Conservation (phyloP, 2,113 vertebrate genomes). For the Xyliphius kryptos region DNA sequence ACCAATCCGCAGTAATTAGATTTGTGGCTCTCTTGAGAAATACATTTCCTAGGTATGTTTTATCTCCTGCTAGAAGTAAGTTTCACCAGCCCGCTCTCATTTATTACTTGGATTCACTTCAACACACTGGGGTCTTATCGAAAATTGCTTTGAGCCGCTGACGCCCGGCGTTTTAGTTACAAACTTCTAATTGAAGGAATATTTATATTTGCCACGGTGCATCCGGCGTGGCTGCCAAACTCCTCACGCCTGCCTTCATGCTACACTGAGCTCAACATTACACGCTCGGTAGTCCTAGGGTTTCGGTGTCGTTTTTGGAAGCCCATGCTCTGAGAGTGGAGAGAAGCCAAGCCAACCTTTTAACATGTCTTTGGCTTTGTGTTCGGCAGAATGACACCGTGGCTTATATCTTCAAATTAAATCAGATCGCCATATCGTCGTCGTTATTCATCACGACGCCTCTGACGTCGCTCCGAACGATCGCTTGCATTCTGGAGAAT, state of each 20-base stretch:
- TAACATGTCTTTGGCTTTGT: no score
- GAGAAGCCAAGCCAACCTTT: no score
- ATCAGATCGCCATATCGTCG: no score
- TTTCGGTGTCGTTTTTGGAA: not conserved
- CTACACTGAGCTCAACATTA: constrained; percentile 46
- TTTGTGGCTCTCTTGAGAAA: constrained; percentile 58
- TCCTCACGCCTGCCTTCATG: constrained; percentile 52
- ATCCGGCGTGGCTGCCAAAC: constrained; percentile 46
- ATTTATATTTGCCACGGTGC: constrained; percentile 67
- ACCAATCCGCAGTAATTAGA: constrained; percentile 56
- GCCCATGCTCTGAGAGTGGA: no score
- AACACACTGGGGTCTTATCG: constrained; percentile 68
- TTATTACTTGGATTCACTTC: constrained; percentile 73
- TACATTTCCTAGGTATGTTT: constrained; percentile 66
- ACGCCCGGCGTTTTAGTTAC: constrained; percentile 60
- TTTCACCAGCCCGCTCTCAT: constrained; percentile 59
- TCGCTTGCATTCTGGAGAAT: no score
- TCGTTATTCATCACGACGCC: no score
- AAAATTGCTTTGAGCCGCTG: constrained; percentile 67
- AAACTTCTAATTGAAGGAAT: constrained; percentile 68
- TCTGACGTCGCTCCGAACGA: no score
- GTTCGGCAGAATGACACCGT: no score
- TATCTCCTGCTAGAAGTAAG: constrained; percentile 56
- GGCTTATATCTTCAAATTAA: no score
- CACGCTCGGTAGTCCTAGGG: not conserved